Evolutionary conservation across 2,797 vertebrate genomes (phyloP).

Genomic region (Petrocephalus sullivani): DNA sequence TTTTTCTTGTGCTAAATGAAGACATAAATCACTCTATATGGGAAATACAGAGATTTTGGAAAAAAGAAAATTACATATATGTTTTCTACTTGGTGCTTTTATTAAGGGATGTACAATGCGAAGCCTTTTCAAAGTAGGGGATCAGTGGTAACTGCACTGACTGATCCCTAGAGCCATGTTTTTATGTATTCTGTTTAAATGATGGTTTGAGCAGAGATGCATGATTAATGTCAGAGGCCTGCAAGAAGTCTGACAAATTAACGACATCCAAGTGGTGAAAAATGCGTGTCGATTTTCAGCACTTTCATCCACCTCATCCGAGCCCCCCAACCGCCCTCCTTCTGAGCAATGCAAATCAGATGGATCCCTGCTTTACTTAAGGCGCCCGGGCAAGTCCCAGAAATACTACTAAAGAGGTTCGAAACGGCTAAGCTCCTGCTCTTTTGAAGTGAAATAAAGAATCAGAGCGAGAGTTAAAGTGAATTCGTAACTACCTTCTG

Average conservation of each 20-base stretch:
- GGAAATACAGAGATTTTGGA: not conserved
- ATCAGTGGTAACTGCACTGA: not conserved
- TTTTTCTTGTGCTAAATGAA: not conserved
- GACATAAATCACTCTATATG: not conserved
- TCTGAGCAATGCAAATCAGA: not conserved
- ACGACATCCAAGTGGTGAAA: not conserved
- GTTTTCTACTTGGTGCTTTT: not conserved
- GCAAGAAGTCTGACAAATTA: not conserved
- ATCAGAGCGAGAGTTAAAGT: not conserved
- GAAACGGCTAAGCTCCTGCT: not conserved
- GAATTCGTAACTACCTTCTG: not conserved
- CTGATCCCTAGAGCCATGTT: not conserved
- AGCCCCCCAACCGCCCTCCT: not conserved
- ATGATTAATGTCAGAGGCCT: not conserved
- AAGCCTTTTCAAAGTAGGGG: not conserved
- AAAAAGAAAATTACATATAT: not conserved
- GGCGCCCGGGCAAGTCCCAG: not conserved
- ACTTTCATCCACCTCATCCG: not conserved
- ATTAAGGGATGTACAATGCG: not conserved
- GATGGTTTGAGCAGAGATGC: not conserved
- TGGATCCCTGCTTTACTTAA: not conserved
- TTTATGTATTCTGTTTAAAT: not conserved
- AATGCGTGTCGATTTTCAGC: not conserved
- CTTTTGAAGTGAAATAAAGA: slow-evolving; percentile 2
- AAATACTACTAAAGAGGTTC: not conserved